Conservation (phyloP, 2,113 vertebrate species). For the Callocephalon fimbriatum region DNA sequence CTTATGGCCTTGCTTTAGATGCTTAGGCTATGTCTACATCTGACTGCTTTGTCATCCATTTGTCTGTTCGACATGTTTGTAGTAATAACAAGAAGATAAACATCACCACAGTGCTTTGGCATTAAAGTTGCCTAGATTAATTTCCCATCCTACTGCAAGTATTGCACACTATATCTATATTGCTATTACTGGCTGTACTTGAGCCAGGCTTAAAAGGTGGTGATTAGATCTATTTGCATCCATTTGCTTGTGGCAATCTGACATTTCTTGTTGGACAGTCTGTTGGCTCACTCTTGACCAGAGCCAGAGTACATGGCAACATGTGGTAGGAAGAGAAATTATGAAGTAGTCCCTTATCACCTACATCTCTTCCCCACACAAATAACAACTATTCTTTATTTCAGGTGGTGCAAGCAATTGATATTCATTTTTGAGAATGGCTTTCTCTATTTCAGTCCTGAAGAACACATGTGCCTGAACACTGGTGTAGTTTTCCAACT, state of each 20-base stretch:
- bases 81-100: background rate
- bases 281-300: background rate
- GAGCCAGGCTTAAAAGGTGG: background rate
- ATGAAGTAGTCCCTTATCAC: too few relatives aligned
- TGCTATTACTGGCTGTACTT: background rate
- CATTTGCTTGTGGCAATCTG: background rate
- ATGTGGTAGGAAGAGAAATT: too few relatives aligned
- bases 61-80: background rate
- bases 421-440: background rate
- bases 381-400: background rate
- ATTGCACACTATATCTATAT: background rate
- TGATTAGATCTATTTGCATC: background rate
- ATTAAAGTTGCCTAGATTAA: background rate
- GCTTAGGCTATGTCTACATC: background rate
- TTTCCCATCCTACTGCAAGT: background rate
- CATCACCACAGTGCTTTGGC: background rate
- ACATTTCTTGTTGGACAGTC: background rate
- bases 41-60: background rate
- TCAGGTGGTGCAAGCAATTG: background rate
- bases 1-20: background rate
- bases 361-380: background rate
- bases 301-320: rapidly evolving
- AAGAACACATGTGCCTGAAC: background rate
- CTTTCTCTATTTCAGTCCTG: background rate
- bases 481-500: background rate